These are phyloP conservation scores for Cyrtodaria siliqua DNA, from an alignment of 2,888 invertebrate species.

Conservation along the genomic window DNA sequence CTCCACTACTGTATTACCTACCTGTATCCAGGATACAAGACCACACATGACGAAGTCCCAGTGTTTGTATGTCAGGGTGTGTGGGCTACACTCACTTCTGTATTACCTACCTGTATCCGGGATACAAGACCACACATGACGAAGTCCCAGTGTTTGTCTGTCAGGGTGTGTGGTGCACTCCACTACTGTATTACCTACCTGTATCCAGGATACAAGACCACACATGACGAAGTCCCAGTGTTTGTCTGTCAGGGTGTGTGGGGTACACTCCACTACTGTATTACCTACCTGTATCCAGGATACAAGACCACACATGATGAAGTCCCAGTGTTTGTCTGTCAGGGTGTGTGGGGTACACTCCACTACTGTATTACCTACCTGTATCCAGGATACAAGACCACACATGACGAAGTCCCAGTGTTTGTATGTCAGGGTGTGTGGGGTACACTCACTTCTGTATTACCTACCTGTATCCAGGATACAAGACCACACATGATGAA, in stretches of 20 bases:
- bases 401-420: slow-evolving; percentile 92
- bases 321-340: slow-evolving; percentile 89
- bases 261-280: slow-evolving; percentile 80
- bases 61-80: slow-evolving; percentile 82
- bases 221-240: slow-evolving; percentile 92
- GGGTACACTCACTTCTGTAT: slow-evolving; percentile 81
- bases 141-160: slow-evolving; percentile 90
- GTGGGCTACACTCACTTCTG: slow-evolving; percentile 81
- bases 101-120: slow-evolving; percentile 88
- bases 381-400: slow-evolving; percentile 89
- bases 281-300: slow-evolving; percentile 88
- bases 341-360: slow-evolving; percentile 79
- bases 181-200: too few species aligned
- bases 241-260: slow-evolving; percentile 82
- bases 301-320: slow-evolving; percentile 90
- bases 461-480: slow-evolving; percentile 88
- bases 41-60: slow-evolving; percentile 93
- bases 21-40: too few species aligned
- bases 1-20: slow-evolving; percentile 84
- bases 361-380: too few species aligned
- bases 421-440: slow-evolving; percentile 82
- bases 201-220: slow-evolving; percentile 89
- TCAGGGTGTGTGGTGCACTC: slow-evolving; percentile 79
- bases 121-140: slow-evolving; percentile 90
- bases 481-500: slow-evolving; percentile 90